Conservation (phyloP, 2,113 vertebrate genomes). For the Marmota monax region DNA sequence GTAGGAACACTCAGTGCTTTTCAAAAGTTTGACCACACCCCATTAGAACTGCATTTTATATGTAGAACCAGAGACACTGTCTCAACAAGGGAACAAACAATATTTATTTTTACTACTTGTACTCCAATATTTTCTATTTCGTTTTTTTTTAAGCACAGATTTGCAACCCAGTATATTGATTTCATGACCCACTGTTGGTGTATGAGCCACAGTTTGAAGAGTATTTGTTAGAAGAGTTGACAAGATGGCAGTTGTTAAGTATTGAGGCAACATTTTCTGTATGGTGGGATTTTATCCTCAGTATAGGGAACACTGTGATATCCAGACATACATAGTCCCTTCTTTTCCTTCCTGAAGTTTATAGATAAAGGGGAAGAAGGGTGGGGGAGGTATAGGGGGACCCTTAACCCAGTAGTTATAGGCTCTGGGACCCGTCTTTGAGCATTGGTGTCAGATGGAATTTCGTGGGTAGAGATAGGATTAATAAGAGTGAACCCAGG, state of each 20-base stretch:
- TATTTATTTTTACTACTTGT: neutral
- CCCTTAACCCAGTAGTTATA: neutral
- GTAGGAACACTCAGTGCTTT: neutral
- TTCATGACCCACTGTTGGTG: neutral
- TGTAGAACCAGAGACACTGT: slow-evolving; percentile 6
- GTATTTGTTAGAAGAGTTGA: slow-evolving; percentile 31
- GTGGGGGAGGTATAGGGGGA: neutral
- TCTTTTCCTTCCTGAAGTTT: slow-evolving; percentile 1
- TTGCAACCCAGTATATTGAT: neutral
- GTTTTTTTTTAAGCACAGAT: neutral
- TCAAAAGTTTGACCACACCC: neutral
- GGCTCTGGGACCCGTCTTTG: neutral
- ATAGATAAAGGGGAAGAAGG: neutral
- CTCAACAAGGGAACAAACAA: neutral
- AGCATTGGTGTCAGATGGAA: neutral
- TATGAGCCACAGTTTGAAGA: slow-evolving; percentile 56
- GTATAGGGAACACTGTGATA: neutral
- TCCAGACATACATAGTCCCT: neutral
- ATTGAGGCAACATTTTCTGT: neutral
- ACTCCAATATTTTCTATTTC: neutral
- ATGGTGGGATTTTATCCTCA: neutral
- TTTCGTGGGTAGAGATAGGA: neutral
- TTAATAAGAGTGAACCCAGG: neutral
- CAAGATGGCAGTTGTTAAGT: neutral
- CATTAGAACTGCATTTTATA: slow-evolving; percentile 7